Evolutionary conservation across 2,797 vertebrate species (phyloP).

Genomic region (Poecilia velifera): DNA sequence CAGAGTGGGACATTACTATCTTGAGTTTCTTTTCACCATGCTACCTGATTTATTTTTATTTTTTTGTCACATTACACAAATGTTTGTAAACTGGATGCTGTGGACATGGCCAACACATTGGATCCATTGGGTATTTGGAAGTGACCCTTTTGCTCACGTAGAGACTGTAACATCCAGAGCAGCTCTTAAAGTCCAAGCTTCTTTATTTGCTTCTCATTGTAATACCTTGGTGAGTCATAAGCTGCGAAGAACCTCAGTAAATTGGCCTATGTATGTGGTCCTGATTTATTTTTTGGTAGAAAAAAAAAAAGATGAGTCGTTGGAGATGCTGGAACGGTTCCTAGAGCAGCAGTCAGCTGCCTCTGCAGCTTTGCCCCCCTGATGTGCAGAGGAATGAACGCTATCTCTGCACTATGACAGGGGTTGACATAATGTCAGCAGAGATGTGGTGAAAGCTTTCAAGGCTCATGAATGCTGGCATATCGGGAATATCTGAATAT

Average conservation of each 20-base stretch:
- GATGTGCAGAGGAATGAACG: not conserved
- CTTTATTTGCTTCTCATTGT: not conserved
- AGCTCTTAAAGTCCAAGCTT: not conserved
- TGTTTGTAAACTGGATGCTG: not conserved
- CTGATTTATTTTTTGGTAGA: not conserved
- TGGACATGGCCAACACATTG: not conserved
- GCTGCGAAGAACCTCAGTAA: not conserved
- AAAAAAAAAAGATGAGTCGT: not conserved
- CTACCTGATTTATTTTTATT: not conserved
- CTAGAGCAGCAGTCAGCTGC: not conserved
- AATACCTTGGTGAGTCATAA: not conserved
- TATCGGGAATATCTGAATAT: not conserved
- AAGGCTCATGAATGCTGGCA: not conserved
- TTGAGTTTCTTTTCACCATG: not conserved
- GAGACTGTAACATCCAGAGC: not conserved
- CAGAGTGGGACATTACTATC: not conserved
- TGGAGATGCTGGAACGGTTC: not conserved
- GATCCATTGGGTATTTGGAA: not conserved
- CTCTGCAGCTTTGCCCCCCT: not conserved
- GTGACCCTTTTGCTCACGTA: not conserved
- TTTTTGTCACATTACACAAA: not conserved
- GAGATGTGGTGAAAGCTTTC: slow-evolving; percentile 9
- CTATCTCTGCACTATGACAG: slow-evolving; percentile 4
- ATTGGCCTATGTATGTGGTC: not conserved
- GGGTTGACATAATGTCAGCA: not conserved